Conservation (phyloP, 2,797 vertebrate species). For the Amazonetta brasiliensis region DNA sequence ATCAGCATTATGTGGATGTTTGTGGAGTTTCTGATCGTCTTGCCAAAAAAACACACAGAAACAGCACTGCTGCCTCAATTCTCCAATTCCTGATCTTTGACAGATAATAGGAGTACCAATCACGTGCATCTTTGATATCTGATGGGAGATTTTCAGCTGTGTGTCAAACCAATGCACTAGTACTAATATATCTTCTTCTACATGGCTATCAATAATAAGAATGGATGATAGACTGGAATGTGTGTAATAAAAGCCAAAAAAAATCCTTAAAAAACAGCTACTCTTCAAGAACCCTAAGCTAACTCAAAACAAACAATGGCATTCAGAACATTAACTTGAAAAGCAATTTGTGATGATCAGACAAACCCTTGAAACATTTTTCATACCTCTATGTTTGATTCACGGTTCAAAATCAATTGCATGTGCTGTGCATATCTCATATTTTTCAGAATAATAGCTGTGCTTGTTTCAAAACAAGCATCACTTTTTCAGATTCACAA, state of each 20-base stretch:
- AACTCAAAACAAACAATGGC: neutral
- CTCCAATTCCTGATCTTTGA: neutral
- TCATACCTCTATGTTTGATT: neutral
- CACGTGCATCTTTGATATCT: neutral
- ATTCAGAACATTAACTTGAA: neutral
- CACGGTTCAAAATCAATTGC: neutral
- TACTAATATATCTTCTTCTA: neutral
- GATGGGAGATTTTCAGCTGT: neutral
- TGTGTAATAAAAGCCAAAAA: neutral
- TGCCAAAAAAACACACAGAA: neutral
- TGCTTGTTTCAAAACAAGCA: neutral
- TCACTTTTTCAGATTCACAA: neutral
- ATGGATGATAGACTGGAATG: neutral
- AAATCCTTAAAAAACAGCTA: neutral
- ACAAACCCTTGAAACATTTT: neutral
- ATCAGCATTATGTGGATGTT: neutral
- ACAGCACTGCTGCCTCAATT: neutral
- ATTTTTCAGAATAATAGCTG: neutral
- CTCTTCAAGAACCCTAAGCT: neutral
- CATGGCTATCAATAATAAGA: neutral
- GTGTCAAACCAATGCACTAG: neutral
- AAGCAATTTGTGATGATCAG: neutral
- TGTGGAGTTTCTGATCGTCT: neutral
- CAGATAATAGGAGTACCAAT: neutral
- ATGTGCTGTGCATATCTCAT: neutral